Evolutionary conservation across 2,797 vertebrate genomes (phyloP).

Genomic region (Naso thynnoides): DNA sequence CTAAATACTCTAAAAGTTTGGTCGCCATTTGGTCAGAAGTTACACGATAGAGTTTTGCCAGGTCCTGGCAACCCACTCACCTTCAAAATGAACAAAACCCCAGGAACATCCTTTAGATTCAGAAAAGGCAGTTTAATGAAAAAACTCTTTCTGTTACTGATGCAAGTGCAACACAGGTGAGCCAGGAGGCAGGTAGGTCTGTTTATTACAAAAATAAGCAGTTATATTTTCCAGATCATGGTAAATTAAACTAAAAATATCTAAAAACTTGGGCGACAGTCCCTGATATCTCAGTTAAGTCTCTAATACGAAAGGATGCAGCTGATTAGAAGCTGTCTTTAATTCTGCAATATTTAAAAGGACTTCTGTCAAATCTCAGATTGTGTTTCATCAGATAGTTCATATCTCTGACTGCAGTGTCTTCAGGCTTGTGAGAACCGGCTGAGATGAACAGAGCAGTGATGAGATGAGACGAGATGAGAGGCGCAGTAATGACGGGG

Average conservation of each 20-base stretch:
- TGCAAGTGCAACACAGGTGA: too few relatives aligned
- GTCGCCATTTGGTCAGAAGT: too few relatives aligned
- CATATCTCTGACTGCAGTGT: constrained; percentile 1
- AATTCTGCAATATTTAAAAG: neutral
- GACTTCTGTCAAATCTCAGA: neutral
- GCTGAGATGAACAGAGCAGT: constrained; percentile 44
- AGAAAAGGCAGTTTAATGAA: too few relatives aligned
- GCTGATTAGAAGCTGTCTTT: neutral
- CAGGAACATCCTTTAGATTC: too few relatives aligned
- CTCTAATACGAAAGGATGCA: neutral
- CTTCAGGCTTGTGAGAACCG: constrained; percentile 62
- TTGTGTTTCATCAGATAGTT: neutral
- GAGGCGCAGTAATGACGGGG: constrained; percentile 76
- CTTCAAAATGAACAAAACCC: too few relatives aligned
- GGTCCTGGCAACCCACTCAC: too few relatives aligned
- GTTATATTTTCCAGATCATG: too few relatives aligned
- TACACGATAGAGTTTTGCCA: too few relatives aligned
- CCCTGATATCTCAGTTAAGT: neutral
- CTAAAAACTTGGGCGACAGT: neutral
- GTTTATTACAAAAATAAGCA: too few relatives aligned
- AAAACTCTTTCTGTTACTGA: too few relatives aligned
- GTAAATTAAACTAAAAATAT: neutral
- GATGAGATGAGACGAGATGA: constrained; percentile 64
- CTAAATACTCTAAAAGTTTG: too few relatives aligned
- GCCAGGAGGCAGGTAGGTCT: too few relatives aligned